Evolutionary conservation across 1,140 invertebrate genomes (phyloP).

Genomic region (Ctenoplectra terminalis): DNA sequence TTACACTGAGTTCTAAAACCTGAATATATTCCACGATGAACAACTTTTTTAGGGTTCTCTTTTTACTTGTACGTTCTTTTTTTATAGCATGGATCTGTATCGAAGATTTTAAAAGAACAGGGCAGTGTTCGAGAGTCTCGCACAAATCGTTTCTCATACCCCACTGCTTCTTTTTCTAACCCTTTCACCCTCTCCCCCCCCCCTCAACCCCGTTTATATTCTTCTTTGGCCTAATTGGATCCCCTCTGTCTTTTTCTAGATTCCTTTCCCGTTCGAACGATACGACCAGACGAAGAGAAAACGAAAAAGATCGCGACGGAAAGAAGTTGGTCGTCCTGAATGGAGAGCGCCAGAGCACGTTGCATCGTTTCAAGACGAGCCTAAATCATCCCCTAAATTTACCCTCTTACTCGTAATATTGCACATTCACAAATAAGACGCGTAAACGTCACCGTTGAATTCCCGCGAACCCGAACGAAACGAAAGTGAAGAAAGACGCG

Average conservation of each 20-base stretch:
- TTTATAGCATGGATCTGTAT: slow-evolving; percentile 56
- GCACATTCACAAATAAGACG: slow-evolving; percentile 67
- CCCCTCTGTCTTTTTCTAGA: neutral
- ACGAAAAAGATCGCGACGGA: slow-evolving; percentile 18
- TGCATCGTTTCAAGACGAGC: neutral
- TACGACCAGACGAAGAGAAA: slow-evolving; percentile 15
- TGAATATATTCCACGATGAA: slow-evolving; percentile 79
- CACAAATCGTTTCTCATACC: neutral
- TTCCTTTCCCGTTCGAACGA: neutral
- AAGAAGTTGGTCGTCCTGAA: neutral
- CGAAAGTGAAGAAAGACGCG: slow-evolving; percentile 24
- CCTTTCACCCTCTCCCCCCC: neutral
- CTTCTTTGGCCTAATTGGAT: slow-evolving; percentile 39
- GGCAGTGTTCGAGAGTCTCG: slow-evolving; percentile 59
- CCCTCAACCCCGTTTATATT: neutral
- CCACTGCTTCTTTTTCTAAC: neutral
- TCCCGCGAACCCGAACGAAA: slow-evolving; percentile 13
- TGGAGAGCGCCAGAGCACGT: neutral
- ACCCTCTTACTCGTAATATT: slow-evolving; percentile 64
- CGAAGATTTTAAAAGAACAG: slow-evolving; percentile 57
- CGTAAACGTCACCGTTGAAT: slow-evolving; percentile 9
- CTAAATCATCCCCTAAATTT: neutral
- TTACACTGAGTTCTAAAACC: slow-evolving; percentile 77
- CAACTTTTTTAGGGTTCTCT: slow-evolving; percentile 70
- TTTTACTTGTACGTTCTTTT: slow-evolving; percentile 72